Evolutionary conservation across 2,888 invertebrate species (phyloP), one percentile per base, ranked within the genome.

Genomic region (Apamea monoglypha): DNA sequence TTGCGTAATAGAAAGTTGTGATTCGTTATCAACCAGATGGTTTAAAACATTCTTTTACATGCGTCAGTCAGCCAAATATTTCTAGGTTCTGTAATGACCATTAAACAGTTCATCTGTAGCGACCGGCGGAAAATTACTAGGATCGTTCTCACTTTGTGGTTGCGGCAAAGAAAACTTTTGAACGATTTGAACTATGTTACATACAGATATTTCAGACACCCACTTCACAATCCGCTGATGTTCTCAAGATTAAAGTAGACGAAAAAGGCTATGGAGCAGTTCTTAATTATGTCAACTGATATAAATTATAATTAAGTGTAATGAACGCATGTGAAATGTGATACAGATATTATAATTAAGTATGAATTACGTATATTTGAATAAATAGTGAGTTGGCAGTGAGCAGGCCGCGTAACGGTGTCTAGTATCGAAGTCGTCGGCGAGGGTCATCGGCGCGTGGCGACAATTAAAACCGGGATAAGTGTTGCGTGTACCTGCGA

Each of bases 381-480:
- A 92, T 92, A 87, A 89, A 83, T 86, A 84, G 87, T 89, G 87
- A 87, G 91, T 88, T 84, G 89, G 90, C 88, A 83, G 86, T 87
- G 87, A 89, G 87, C 91, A 89, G 86, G 89, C 88, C 84, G 88
- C 86, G 89, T 91, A 91, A 89, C 91, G 90, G 91, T 90, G 90
- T 88, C 88, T 90, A 88, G 88, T 88, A 91, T 92, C 88, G 89
- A 87, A 91, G 91, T 85, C 82, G 89, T 92, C 91, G 91, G 91
- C 90, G 90, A 90, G 94, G 95, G 95, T 96, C 96, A 95, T 95
- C 96, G 94, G 95, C 94, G 96, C 96, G 95, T 96, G 95, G 96
- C 95, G 96, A 96, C 96, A 96, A 96, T 96, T 96, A 96, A 96
- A 96, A 95, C 95, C 94, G 95, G 96, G 96, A 96, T 96, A 96